These are phyloP conservation scores for Sphinx pinastri DNA, from an alignment of 2,888 invertebrate species.

Conservation along the genomic window DNA sequence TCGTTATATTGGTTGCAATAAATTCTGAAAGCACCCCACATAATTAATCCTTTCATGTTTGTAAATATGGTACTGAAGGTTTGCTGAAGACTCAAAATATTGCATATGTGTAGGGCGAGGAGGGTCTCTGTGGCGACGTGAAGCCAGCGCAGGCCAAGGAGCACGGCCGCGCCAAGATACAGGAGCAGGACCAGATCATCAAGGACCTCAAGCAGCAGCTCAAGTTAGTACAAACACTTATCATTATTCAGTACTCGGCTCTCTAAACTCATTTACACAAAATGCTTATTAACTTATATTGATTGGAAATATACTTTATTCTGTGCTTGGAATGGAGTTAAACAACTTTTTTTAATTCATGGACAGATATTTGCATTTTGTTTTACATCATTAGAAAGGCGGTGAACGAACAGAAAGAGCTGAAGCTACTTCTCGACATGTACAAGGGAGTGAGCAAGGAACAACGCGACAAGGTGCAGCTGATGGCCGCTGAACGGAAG, in stretches of 20 bases:
- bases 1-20: no score
- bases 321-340: no score
- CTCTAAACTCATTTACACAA: not conserved
- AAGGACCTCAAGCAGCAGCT: conserved; percentile 95
- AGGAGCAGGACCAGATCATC: conserved; percentile 88
- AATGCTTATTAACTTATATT: no score
- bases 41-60: no score
- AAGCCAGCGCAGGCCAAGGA: conserved; percentile 60
- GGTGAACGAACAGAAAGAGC: conserved; percentile 95
- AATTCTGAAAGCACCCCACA: no score
- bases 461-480: conserved; percentile 96
- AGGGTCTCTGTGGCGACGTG: conserved; percentile 82
- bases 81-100: no score
- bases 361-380: conserved; percentile 23
- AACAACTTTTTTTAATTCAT: not conserved
- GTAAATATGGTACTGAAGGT: no score
- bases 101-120: conserved; percentile 79
- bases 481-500: conserved; percentile 98
- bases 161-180: conserved; percentile 71
- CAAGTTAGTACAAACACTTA: conserved; percentile 85
- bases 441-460: conserved; percentile 99
- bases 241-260: not conserved
- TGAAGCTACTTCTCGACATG: conserved; percentile 97
- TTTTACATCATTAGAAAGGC: conserved; percentile 87
- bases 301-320: no score